These are phyloP conservation scores for Psilopsiagon aurifrons DNA, from an alignment of 2,113 vertebrate genomes.

Conservation along the genomic window DNA sequence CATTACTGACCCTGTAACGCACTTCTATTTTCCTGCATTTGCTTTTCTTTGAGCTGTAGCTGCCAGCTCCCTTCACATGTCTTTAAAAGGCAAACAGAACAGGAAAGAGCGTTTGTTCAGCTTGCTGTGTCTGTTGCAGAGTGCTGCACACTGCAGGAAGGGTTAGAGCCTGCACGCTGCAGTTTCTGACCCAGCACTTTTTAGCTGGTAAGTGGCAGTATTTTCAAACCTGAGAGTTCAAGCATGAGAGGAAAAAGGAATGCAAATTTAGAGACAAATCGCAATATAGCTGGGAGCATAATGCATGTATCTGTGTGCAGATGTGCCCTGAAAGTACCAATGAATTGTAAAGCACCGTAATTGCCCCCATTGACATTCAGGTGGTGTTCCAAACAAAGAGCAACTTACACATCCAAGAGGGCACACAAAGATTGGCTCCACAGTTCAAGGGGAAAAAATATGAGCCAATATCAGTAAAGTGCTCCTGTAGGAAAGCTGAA, in stretches of 20 bases:
- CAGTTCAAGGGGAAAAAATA: background rate
- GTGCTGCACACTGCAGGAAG: background rate
- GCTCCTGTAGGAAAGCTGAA: background rate
- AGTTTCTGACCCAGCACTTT: background rate
- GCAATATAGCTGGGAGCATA: background rate
- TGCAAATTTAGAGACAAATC: background rate
- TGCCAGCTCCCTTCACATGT: background rate
- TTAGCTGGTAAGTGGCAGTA: background rate
- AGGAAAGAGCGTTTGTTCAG: background rate
- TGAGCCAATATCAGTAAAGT: background rate
- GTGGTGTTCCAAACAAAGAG: background rate
- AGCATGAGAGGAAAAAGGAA: background rate
- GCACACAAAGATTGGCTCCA: background rate
- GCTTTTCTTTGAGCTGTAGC: background rate
- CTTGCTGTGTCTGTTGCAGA: background rate
- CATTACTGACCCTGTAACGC: background rate
- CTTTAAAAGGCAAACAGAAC: background rate
- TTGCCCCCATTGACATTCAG: background rate
- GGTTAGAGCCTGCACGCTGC: background rate
- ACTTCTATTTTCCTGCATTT: background rate
- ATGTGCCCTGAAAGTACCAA: rapidly evolving
- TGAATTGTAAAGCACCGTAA: background rate
- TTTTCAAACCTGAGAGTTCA: conserved; percentile 24
- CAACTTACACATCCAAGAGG: background rate
- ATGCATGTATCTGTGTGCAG: background rate